These are phyloP conservation scores for Lysandra bellargus DNA, from an alignment of 2,888 invertebrate genomes.

Conservation along the genomic window DNA sequence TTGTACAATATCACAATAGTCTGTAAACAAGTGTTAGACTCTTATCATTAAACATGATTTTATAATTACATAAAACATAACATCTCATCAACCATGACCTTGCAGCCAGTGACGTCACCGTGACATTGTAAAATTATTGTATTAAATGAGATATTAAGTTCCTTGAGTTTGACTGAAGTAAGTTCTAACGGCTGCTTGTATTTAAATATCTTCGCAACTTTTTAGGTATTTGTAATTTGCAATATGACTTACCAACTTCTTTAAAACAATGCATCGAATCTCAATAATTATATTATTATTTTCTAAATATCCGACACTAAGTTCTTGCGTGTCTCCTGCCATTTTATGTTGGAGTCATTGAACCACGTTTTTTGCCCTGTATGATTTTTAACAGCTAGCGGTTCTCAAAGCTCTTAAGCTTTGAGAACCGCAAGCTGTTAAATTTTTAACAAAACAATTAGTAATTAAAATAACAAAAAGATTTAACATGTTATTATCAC, in stretches of 20 bases:
- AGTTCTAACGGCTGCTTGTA: background rate
- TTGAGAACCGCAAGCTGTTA: no score
- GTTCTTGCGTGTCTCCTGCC: background rate
- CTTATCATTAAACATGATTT: background rate
- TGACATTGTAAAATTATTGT: background rate
- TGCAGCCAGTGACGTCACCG: background rate
- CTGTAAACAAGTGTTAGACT: background rate
- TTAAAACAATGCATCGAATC: background rate
- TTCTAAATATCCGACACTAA: background rate
- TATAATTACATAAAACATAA: background rate
- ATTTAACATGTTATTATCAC: background rate
- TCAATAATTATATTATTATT: background rate
- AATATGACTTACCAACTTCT: no score
- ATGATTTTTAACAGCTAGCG: conserved; percentile 1
- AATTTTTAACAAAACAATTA: no score
- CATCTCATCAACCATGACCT: background rate
- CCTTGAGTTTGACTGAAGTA: background rate
- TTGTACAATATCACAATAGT: background rate
- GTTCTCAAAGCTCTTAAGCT: background rate
- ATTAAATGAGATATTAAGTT: background rate
- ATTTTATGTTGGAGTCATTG: background rate
- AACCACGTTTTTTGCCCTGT: background rate
- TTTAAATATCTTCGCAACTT: background rate
- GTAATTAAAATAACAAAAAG: background rate
- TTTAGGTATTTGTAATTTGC: no score